phyloP scores from a whole-genome alignment of 2,113 vertebrate species.

The Hippocampus comes region DNA sequence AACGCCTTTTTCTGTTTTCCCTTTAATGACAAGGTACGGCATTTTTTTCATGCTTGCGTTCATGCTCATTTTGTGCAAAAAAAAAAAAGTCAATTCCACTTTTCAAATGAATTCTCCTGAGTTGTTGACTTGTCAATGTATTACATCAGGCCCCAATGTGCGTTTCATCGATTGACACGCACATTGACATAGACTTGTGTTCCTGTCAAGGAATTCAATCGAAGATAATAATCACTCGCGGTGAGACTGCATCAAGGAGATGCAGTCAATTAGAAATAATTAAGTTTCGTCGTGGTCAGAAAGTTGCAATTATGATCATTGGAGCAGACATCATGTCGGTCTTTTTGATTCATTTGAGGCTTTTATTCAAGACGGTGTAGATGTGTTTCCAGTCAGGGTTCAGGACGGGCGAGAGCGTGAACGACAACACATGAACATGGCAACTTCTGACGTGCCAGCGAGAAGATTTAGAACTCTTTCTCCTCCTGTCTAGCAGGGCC shows the following conservation, averaged over 20 bases:
- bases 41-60: too few species aligned
- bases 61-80: too few species aligned
- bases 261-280: neutral
- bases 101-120: too few species aligned
- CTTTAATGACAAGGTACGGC: too few species aligned
- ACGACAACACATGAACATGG: slow-evolving; percentile 38
- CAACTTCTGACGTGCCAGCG: slow-evolving; percentile 44
- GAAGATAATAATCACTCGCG: slow-evolving; percentile 33
- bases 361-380: neutral
- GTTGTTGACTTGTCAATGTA: neutral
- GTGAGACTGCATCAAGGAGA: slow-evolving; percentile 29
- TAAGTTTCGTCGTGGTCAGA: slow-evolving; percentile 19
- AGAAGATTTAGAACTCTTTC: slow-evolving; percentile 37
- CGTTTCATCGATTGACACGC: neutral
- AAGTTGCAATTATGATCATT: slow-evolving; percentile 31
- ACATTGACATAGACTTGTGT: neutral
- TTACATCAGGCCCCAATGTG: neutral
- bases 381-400: neutral
- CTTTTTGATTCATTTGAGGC: slow-evolving; percentile 17
- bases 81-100: too few species aligned
- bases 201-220: slow-evolving; percentile 15
- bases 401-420: slow-evolving; percentile 36
- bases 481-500: slow-evolving; percentile 45
- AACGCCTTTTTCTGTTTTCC: too few species aligned
- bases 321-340: slow-evolving; percentile 13